Evolutionary conservation across 2,888 invertebrate species (phyloP).

Genomic region (Callimorpha dominula): DNA sequence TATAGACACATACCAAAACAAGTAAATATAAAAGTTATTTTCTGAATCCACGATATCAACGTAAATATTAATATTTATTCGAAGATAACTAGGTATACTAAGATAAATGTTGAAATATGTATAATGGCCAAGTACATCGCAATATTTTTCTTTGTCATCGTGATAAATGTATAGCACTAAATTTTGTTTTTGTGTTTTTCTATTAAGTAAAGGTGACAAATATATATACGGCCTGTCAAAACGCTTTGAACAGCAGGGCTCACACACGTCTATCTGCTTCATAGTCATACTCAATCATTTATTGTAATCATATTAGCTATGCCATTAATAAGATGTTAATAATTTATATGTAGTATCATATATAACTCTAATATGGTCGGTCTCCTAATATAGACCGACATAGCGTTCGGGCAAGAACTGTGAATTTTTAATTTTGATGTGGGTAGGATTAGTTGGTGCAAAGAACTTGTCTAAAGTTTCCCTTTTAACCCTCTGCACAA

Average conservation of each 20-base stretch:
- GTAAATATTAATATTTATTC: neutral
- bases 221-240: neutral
- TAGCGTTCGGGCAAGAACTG: no score
- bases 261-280: no score
- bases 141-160: constrained; percentile 2
- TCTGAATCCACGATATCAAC: neutral
- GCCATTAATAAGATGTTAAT: no score
- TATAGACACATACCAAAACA: neutral
- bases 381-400: no score
- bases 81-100: neutral
- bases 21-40: neutral
- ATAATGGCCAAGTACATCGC: neutral
- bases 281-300: no score
- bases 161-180: neutral
- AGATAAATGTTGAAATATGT: constrained; percentile 10
- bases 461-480: neutral
- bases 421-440: no score
- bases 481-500: neutral
- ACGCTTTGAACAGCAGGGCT: neutral
- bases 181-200: neutral
- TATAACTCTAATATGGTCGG: no score
- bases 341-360: no score
- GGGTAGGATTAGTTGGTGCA: no score
- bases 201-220: neutral
- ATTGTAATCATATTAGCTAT: no score